These are phyloP conservation scores for Coregonus sp. DNA, from an alignment of 2,797 vertebrate genomes.

Conservation along the genomic window DNA sequence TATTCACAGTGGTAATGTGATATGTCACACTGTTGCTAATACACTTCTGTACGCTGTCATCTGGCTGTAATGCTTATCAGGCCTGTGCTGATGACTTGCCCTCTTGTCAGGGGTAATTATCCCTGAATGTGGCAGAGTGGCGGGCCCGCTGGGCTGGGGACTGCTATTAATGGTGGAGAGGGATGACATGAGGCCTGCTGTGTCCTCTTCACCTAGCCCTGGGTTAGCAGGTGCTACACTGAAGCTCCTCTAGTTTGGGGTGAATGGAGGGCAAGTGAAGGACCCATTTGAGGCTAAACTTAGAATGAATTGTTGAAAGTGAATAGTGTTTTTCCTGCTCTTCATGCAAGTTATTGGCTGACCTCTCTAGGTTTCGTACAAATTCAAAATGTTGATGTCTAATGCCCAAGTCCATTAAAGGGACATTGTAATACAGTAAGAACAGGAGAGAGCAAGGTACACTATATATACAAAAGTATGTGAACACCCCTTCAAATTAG, in stretches of 20 bases:
- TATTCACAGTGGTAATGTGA: conserved; percentile 98
- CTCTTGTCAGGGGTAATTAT: conserved; percentile 99
- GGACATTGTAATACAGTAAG: neutral
- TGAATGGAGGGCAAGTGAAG: conserved; percentile 45
- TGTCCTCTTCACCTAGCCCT: conserved; percentile 37
- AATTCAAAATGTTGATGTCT: conserved; percentile 21
- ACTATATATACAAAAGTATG: too few species aligned
- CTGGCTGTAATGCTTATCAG: conserved; percentile 99
- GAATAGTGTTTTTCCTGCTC: conserved; percentile 15
- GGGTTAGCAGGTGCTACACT: conserved; percentile 58
- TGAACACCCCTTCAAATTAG: too few species aligned
- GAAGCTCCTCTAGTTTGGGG: conserved; percentile 46
- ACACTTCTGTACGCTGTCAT: conserved; percentile 98
- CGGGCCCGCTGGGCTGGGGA: conserved; percentile 69
- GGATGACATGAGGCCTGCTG: conserved; percentile 57
- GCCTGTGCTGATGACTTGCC: conserved; percentile 92
- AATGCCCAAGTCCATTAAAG: conserved; percentile 33
- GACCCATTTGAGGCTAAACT: conserved; percentile 54
- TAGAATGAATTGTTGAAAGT: conserved; percentile 37
- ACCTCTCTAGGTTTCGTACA: conserved; percentile 3
- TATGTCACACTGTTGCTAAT: conserved; percentile 93
- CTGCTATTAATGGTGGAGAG: conserved; percentile 65
- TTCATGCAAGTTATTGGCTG: conserved; percentile 13
- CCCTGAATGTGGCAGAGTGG: conserved; percentile 86
- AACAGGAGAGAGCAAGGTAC: neutral